Evolutionary conservation across 2,888 invertebrate genomes (phyloP).

Genomic region (Leucophora obtusa): DNA sequence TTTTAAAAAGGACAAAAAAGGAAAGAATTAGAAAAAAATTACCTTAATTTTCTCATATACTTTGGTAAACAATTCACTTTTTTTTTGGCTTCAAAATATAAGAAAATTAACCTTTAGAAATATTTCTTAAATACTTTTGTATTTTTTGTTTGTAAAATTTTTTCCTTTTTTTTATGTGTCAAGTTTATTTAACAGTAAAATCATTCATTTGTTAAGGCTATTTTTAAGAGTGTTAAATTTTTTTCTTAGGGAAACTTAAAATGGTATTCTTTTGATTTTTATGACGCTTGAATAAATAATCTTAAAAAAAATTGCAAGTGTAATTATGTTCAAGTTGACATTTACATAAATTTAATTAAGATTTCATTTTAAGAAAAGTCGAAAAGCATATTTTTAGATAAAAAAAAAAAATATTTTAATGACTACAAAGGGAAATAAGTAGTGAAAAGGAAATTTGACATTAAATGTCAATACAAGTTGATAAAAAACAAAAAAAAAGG

Average conservation of each 20-base stretch:
- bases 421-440: too few relatives aligned
- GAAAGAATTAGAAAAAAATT: background rate
- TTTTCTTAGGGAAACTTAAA: background rate
- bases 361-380: background rate
- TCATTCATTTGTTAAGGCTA: slow-evolving; percentile 31
- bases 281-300: background rate
- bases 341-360: slow-evolving; percentile 54
- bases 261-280: background rate
- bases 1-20: background rate
- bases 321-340: slow-evolving; percentile 39
- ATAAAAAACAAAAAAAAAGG: too few relatives aligned
- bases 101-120: slow-evolving; percentile 23
- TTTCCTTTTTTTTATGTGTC: background rate
- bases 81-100: slow-evolving; percentile 10
- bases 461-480: too few relatives aligned
- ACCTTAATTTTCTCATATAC: background rate
- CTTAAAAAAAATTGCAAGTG: background rate
- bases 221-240: slow-evolving; percentile 12
- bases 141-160: background rate
- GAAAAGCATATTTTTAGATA: background rate
- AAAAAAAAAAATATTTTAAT: too few relatives aligned
- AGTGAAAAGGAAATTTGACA: too few relatives aligned
- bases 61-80: background rate
- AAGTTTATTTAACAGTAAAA: slow-evolving; percentile 32
- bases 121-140: slow-evolving; percentile 5